phyloP scores from a whole-genome alignment of 2,888 invertebrate species.

The Phasia obesa region DNA sequence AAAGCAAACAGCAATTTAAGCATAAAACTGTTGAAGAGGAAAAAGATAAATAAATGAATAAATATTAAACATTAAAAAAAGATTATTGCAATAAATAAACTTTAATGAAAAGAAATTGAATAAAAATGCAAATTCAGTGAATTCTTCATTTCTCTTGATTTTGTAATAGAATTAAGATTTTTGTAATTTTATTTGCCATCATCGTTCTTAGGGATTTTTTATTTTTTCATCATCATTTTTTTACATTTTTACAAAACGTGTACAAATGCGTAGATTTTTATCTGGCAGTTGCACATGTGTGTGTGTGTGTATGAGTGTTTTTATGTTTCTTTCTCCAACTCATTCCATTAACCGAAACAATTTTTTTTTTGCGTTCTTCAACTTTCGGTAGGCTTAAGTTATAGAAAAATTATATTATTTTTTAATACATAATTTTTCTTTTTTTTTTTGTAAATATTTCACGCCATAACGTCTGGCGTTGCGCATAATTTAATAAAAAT shows the following conservation, averaged over 20 bases:
- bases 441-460: slow-evolving; percentile 67
- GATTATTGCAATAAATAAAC: slow-evolving; percentile 35
- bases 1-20: too few relatives aligned
- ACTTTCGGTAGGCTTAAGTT: slow-evolving; percentile 31
- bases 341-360: background rate
- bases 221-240: slow-evolving; percentile 25
- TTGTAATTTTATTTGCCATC: slow-evolving; percentile 12
- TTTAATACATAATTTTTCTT: too few relatives aligned
- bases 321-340: background rate
- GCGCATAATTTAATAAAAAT: slow-evolving; percentile 74
- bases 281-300: background rate
- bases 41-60: background rate
- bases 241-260: slow-evolving; percentile 58
- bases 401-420: slow-evolving; percentile 31
- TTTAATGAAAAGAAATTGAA: slow-evolving; percentile 14
- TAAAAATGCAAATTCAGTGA: slow-evolving; percentile 51
- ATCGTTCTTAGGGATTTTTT: slow-evolving; percentile 24
- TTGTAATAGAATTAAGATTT: slow-evolving; percentile 43
- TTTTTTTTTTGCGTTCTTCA: slow-evolving; percentile 3
- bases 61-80: slow-evolving; percentile 25
- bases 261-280: slow-evolving; percentile 64
- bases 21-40: background rate
- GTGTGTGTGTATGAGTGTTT: background rate
- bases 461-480: slow-evolving; percentile 73
- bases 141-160: slow-evolving; percentile 38